A percentile compares a stretch with the other conserved stretches of the same genome.
phyloP scores from a whole-genome alignment of 2,113 vertebrate genomes.

The Paralichthys olivaceus region DNA sequence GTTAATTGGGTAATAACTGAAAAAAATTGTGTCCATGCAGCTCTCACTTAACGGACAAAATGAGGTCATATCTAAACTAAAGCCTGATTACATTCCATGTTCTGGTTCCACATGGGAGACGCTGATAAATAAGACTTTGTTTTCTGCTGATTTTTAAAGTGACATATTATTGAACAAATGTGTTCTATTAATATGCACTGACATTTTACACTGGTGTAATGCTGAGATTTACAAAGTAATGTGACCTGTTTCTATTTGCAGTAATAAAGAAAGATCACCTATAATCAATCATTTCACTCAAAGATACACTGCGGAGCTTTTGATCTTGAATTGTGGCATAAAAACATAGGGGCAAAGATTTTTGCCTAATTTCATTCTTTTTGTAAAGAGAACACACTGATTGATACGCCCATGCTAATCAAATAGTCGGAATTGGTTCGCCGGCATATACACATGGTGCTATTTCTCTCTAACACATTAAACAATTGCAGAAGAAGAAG shows the following conservation, averaged over 20 bases:
- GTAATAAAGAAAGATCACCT: conserved; percentile 31
- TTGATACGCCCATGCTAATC: too few relatives aligned
- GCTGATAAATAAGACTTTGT: conserved; percentile 62
- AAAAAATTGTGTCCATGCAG: conserved; percentile 62
- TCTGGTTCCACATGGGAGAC: conserved; percentile 64
- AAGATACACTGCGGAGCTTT: background rate
- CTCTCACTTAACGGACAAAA: conserved; percentile 57
- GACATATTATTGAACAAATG: conserved; percentile 55
- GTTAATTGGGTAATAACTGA: conserved; percentile 76
- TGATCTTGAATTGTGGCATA: background rate
- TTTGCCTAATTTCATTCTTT: background rate
- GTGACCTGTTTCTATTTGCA: conserved; percentile 31
- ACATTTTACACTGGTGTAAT: conserved; percentile 51
- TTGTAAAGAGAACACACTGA: too few relatives aligned
- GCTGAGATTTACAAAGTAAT: conserved; percentile 8
- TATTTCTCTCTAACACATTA: too few relatives aligned
- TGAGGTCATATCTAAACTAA: conserved; percentile 67
- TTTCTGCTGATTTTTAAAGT: conserved; percentile 51
- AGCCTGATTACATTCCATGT: conserved; percentile 70
- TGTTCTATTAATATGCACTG: conserved; percentile 59
- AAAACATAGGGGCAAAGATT: background rate
- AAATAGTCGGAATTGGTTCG: background rate
- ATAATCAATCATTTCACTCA: conserved; percentile 5
- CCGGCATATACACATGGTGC: background rate
- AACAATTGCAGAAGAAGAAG: too few relatives aligned